Percentiles rank a stretch among this genome's conserved stretches.
phyloP scores from a whole-genome alignment of 2,888 invertebrate species.

The Drosophila quinaria region DNA sequence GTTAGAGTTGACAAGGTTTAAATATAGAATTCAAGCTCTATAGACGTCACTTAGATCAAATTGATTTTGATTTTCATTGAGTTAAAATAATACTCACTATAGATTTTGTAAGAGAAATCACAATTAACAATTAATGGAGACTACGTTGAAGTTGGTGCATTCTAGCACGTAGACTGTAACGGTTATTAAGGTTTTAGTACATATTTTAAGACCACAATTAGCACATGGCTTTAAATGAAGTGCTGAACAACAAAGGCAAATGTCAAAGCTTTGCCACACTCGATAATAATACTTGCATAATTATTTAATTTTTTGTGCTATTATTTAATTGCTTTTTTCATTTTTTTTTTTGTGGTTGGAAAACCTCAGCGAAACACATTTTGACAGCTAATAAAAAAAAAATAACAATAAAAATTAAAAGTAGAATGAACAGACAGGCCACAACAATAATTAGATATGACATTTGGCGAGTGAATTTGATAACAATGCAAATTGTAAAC shows the following conservation, averaged over 20 bases:
- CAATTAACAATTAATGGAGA: constrained; percentile 21
- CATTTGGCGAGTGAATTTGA: constrained; percentile 42
- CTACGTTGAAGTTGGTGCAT: constrained; percentile 40
- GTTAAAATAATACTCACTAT: not conserved
- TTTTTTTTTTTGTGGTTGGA: constrained; percentile 27
- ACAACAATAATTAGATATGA: constrained; percentile 38
- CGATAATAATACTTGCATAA: constrained; percentile 3
- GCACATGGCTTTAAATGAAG: constrained; percentile 19
- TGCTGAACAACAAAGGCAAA: constrained; percentile 22
- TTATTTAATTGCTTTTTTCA: constrained; percentile 22
- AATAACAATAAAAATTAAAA: constrained; percentile 1
- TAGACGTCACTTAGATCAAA: constrained; percentile 44
- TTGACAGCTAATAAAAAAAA: constrained; percentile 15
- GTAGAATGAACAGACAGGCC: constrained; percentile 22
- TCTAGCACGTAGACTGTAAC: constrained; percentile 61
- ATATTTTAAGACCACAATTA: constrained; percentile 28
- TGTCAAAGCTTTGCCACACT: constrained; percentile 14
- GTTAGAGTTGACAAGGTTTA: constrained; percentile 43
- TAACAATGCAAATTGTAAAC: constrained; percentile 27
- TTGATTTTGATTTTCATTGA: constrained; percentile 51
- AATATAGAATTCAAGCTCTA: constrained; percentile 38
- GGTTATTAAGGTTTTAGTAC: constrained; percentile 26
- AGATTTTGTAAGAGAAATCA: constrained; percentile 19
- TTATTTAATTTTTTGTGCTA: constrained; percentile 28
- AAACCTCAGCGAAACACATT: constrained; percentile 18